Evolutionary conservation across 2,888 invertebrate genomes (phyloP), one percentile per base, ranked within the genome.

Genomic region (Standfussiana lucernea): DNA sequence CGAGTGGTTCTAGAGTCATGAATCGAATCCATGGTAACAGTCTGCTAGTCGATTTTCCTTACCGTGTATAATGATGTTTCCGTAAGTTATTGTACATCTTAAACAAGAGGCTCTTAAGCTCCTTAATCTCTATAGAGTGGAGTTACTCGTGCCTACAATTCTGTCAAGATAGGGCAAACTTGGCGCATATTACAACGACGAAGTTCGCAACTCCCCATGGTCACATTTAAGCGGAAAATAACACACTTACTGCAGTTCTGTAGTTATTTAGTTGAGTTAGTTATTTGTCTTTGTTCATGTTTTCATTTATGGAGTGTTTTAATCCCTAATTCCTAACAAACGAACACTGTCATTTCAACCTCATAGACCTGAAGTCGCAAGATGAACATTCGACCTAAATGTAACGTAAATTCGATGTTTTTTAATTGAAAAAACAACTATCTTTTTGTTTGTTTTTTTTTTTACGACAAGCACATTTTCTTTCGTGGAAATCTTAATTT

Each of bases 141-240:
- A 67, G 56, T 70, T 64, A 84, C 61, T 83, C 13, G 37, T 84
- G 70, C 62, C 32, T 84, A 69, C 68, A 32, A 47, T 70, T 77
- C 62, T 77, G 75, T 32, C 71, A 62, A 81, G 85, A 72, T 83
- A 66, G 32, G 8, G 40, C 28, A 47, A 87, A 85, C 82, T 87
- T 76, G 47, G 64, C 61, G 59, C 61, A 66, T 79, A 76, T 70
- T 87, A 85, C 59, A 45, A 64, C 59, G 72, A 64, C 32, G 21
- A 82, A 76, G 66, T 85, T 87, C 42, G 53, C 13, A 70, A 70
- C 61, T 78, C 83, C 70, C 79, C 32, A 53, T 64, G 74, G 79
- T 75, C 86, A 85, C 76, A 82, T 87, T 40, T 68, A 66, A 66
- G 65, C 21, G n/a, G 50, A 75, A 67, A 77, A 47, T 79, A 71